A percentile compares a stretch with the other conserved stretches of the same genome.
Evolutionary conservation across 2,888 invertebrate species (phyloP).

Genomic region (Cataglyphis albicans): DNA sequence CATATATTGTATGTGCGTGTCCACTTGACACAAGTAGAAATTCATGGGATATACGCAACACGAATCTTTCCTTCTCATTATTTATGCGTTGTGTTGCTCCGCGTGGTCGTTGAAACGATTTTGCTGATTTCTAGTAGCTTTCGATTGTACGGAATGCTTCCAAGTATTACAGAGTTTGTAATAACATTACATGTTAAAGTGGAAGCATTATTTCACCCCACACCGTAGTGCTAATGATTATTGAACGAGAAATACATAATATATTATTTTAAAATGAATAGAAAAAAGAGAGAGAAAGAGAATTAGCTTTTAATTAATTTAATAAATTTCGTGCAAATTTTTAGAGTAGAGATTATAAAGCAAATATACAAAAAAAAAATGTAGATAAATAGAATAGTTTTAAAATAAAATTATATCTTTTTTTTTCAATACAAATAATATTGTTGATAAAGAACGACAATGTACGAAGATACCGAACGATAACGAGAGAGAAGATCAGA

Average conservation of each 20-base stretch:
- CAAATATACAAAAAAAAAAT: neutral
- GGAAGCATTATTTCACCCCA: neutral
- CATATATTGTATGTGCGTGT: conserved; percentile 1
- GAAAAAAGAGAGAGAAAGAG: neutral
- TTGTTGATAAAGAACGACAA: neutral
- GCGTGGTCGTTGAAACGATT: conserved; percentile 23
- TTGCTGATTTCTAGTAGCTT: conserved; percentile 11
- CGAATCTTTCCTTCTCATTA: conserved; percentile 39
- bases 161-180: neutral
- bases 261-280: neutral
- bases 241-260: neutral
- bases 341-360: neutral
- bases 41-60: conserved; percentile 33
- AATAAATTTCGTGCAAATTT: neutral
- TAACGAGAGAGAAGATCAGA: conserved; percentile 2
- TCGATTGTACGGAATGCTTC: neutral
- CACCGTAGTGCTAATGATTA: neutral
- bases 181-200: neutral
- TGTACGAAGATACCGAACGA: neutral
- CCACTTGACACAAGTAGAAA: conserved; percentile 37
- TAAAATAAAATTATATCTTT: neutral
- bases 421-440: neutral
- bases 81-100: conserved; percentile 39
- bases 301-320: conserved; percentile 14
- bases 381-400: neutral